Conservation (phyloP, 2,113 vertebrate genomes). For the Aix galericulata region DNA sequence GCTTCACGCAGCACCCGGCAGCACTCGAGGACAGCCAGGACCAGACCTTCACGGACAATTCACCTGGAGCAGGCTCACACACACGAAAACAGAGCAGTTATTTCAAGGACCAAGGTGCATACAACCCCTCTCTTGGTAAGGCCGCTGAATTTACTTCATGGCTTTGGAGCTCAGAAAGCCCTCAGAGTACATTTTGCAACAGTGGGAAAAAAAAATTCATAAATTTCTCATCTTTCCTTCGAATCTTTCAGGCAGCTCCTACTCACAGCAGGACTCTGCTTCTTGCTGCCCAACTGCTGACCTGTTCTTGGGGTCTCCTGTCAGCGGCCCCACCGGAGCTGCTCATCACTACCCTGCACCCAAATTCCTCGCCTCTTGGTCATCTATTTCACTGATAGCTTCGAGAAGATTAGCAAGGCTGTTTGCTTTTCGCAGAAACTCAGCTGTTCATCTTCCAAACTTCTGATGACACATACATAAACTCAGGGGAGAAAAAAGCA, state of each 20-base stretch:
- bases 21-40: neutral
- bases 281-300: neutral
- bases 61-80: neutral
- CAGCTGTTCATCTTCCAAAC: neutral
- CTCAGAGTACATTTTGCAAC: neutral
- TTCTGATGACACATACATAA: neutral
- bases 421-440: neutral
- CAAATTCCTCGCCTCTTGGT: neutral
- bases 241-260: neutral
- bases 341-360: neutral
- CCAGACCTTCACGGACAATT: no score
- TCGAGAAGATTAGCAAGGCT: neutral
- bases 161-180: neutral
- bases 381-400: neutral
- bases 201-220: neutral
- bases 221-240: neutral
- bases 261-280: neutral
- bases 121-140: neutral
- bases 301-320: neutral
- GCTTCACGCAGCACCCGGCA: neutral
- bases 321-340: fast-evolving
- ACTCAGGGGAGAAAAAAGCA: neutral
- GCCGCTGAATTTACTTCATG: neutral
- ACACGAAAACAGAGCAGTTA: neutral
- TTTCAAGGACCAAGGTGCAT: fast-evolving